phyloP scores from a whole-genome alignment of 2,797 vertebrate genomes.

The Trichosurus vulpecula region DNA sequence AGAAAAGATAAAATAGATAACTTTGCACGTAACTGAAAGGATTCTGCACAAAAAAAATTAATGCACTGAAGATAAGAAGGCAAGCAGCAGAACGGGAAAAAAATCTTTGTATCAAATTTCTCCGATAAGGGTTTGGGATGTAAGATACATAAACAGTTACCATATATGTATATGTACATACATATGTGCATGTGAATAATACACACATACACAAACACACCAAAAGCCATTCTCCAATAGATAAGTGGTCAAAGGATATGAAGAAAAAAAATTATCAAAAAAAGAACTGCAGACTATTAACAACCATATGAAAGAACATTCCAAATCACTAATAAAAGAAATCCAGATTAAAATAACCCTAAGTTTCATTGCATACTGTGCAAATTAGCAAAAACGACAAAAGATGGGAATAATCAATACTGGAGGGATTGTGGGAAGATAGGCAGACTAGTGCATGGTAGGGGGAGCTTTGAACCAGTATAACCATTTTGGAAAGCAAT shows the following conservation, averaged over 20 bases:
- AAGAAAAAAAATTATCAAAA: not conserved
- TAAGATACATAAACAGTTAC: not conserved
- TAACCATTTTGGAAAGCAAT: not conserved
- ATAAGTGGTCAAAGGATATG: not conserved
- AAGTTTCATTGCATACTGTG: not conserved
- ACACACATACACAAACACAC: not conserved
- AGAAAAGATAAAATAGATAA: not conserved
- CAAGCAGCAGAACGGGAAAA: not conserved
- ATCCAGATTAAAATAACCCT: not conserved
- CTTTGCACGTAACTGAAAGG: not conserved
- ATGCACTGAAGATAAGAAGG: not conserved
- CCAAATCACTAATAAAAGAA: not conserved
- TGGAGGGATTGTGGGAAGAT: not conserved
- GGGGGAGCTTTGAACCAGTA: not conserved
- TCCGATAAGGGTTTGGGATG: not conserved
- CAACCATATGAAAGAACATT: not conserved
- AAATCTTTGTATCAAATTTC: not conserved
- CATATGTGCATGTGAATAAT: too few relatives aligned
- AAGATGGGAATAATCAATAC: not conserved
- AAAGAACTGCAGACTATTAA: not conserved
- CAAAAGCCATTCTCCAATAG: not conserved
- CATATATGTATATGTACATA: not conserved
- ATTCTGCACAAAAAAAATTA: not conserved
- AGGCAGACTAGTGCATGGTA: not conserved
- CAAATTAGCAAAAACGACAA: not conserved